Evolutionary conservation across 2,888 invertebrate genomes (phyloP).

Genomic region (Campaea margaritaria): DNA sequence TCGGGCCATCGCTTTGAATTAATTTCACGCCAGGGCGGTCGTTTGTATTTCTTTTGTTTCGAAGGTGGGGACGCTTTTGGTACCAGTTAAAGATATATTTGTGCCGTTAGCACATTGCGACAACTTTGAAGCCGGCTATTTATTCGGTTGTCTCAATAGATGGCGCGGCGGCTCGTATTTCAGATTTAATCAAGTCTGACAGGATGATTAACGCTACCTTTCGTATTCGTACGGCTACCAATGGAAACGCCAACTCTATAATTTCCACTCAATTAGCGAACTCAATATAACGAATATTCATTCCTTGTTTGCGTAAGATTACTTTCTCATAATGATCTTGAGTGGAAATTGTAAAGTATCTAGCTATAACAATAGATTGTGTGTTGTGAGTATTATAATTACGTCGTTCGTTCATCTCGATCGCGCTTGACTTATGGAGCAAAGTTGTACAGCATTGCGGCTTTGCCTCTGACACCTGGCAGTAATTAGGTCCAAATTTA

Average conservation of each 20-base stretch:
- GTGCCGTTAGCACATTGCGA: conserved; percentile 76
- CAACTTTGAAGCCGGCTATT: conserved; percentile 76
- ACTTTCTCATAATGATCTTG: conserved; percentile 26
- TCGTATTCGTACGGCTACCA: conserved; percentile 65
- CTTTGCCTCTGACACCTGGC: conserved; percentile 76
- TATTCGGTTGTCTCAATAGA: conserved; percentile 77
- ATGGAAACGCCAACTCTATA: conserved; percentile 58
- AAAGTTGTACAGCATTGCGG: conserved; percentile 71
- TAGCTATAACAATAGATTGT: conserved; percentile 34
- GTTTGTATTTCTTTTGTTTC: conserved; percentile 79
- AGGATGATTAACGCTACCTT: conserved; percentile 76
- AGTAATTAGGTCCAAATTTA: conserved; percentile 78
- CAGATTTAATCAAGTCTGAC: conserved; percentile 80
- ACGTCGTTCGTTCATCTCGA: conserved; percentile 62
- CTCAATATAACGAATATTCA: conserved; percentile 47
- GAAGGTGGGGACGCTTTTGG: conserved; percentile 67
- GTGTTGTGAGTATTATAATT: conserved; percentile 51
- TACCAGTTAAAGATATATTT: conserved; percentile 74
- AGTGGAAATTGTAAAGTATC: conserved; percentile 27
- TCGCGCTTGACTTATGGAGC: conserved; percentile 70
- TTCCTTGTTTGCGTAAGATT: conserved; percentile 39
- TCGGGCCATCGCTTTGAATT: conserved; percentile 77
- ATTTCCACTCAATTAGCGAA: conserved; percentile 58
- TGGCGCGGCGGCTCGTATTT: conserved; percentile 72
- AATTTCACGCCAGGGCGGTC: conserved; percentile 74